These are phyloP conservation scores for Cherax destructor DNA, from an alignment of 1,140 invertebrate species.

Conservation along the genomic window DNA sequence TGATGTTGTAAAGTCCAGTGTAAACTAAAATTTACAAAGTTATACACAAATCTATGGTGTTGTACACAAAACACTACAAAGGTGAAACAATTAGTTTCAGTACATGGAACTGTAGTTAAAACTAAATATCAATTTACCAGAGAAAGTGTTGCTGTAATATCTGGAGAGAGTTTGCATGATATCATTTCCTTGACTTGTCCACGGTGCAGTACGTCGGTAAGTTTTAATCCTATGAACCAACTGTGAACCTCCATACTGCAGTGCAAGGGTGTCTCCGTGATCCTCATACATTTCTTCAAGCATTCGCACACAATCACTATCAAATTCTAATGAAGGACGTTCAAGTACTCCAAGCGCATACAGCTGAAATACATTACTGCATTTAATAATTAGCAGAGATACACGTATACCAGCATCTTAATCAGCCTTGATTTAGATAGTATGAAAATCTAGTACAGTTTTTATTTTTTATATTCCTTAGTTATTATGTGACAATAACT, in stretches of 20 bases:
- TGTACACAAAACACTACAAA: no score
- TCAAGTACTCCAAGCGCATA: constrained; percentile 91
- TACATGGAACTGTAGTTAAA: no score
- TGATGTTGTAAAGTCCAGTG: no score
- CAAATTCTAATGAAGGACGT: constrained; percentile 91
- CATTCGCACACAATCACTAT: constrained; percentile 95
- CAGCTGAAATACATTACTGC: constrained; percentile 81
- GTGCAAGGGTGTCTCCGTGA: constrained; percentile 97
- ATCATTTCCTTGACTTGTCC: constrained; percentile 98
- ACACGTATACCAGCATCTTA: constrained; percentile 2
- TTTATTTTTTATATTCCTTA: no score
- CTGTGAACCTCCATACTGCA: constrained; percentile 99
- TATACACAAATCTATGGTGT: no score
- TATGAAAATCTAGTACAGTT: not conserved
- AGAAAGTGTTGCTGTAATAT: constrained; percentile 99
- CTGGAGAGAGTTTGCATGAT: constrained; percentile 98
- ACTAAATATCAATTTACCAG: constrained; percentile 77
- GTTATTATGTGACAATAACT: no score
- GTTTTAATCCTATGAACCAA: constrained; percentile 95
- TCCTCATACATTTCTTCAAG: constrained; percentile 98
- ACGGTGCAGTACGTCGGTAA: constrained; percentile 93
- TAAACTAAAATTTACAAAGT: no score
- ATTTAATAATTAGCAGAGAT: constrained; percentile 20
- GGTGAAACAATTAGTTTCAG: no score
- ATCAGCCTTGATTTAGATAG: not conserved